Conservation (phyloP, 1,140 invertebrate species). For the Lepidotrigona ventralis region DNA sequence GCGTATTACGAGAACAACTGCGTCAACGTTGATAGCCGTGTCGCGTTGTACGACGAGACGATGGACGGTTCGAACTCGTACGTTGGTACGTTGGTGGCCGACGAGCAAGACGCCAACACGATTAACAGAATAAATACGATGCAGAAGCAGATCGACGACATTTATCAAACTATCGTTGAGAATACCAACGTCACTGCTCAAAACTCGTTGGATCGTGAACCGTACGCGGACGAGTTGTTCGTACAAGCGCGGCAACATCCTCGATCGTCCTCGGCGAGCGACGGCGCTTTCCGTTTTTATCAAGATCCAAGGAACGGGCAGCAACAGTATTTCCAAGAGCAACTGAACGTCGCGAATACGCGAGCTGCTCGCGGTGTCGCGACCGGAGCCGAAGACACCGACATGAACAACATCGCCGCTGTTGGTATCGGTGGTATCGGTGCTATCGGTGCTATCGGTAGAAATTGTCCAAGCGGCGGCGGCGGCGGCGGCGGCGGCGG, state of each 20-base stretch:
- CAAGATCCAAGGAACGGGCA: slow-evolving; percentile 61
- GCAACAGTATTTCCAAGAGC: slow-evolving; percentile 62
- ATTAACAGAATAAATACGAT: slow-evolving; percentile 76
- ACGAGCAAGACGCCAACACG: slow-evolving; percentile 67
- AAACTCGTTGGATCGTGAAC: slow-evolving; percentile 56
- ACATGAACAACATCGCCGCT: no score
- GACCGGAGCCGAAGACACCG: slow-evolving; percentile 61
- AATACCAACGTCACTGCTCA: slow-evolving; percentile 63
- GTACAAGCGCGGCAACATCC: slow-evolving; percentile 51
- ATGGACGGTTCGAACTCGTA: slow-evolving; percentile 35
- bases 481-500: slow-evolving; percentile 40
- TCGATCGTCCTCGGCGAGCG: slow-evolving; percentile 15
- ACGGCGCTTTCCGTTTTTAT: slow-evolving; percentile 55
- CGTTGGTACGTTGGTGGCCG: slow-evolving; percentile 30
- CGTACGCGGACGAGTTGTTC: slow-evolving; percentile 70
- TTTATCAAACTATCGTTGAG: slow-evolving; percentile 78
- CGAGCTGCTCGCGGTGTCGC: slow-evolving; percentile 68
- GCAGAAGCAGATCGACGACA: slow-evolving; percentile 76
- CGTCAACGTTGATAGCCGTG: slow-evolving; percentile 56
- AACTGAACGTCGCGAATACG: slow-evolving; percentile 46
- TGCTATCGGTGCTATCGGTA: slow-evolving; percentile 42
- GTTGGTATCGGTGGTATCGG: slow-evolving; percentile 38
- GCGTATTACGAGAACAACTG: slow-evolving; percentile 82
- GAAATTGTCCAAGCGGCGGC: slow-evolving; percentile 62
- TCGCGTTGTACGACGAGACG: slow-evolving; percentile 32